These are phyloP conservation scores for Enteromius unitaeniatus DNA, from an alignment of 2,797 vertebrate species.

Conservation along the genomic window DNA sequence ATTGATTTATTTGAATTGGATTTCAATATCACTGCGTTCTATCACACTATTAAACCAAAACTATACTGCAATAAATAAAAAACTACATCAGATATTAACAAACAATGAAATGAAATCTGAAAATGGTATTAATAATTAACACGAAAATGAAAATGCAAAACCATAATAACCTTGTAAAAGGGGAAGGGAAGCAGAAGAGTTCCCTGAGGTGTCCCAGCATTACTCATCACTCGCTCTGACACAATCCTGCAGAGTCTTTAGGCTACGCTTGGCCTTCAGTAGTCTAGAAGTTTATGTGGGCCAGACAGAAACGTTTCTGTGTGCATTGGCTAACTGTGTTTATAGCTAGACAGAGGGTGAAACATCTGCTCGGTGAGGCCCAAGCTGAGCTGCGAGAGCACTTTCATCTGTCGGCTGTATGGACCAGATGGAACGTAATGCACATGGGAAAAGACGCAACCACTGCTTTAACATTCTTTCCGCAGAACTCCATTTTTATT, in stretches of 20 bases:
- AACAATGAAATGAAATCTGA: neutral
- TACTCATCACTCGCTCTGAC: constrained; percentile 18
- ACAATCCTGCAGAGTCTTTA: constrained; percentile 17
- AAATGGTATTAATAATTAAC: neutral
- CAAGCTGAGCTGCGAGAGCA: constrained; percentile 46
- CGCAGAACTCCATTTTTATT: constrained; percentile 13
- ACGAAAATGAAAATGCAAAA: neutral
- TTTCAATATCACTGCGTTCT: neutral
- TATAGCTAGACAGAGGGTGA: constrained; percentile 51
- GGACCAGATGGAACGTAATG: constrained; percentile 40
- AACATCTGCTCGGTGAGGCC: constrained; percentile 51
- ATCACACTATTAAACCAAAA: neutral
- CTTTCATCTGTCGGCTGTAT: constrained; percentile 49
- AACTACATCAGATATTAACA: neutral
- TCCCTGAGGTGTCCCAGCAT: constrained; percentile 27
- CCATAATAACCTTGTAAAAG: constrained; percentile 27
- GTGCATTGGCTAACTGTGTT: constrained; percentile 42
- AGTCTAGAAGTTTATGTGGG: constrained; percentile 38
- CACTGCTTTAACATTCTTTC: constrained; percentile 49
- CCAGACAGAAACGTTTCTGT: constrained; percentile 21
- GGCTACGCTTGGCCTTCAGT: constrained; percentile 11
- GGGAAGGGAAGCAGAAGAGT: neutral
- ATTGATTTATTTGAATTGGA: neutral
- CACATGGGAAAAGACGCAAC: constrained; percentile 36
- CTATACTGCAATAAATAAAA: neutral